Evolutionary conservation across 2,888 invertebrate genomes (phyloP).

Genomic region (Caradrina clavipalpis): DNA sequence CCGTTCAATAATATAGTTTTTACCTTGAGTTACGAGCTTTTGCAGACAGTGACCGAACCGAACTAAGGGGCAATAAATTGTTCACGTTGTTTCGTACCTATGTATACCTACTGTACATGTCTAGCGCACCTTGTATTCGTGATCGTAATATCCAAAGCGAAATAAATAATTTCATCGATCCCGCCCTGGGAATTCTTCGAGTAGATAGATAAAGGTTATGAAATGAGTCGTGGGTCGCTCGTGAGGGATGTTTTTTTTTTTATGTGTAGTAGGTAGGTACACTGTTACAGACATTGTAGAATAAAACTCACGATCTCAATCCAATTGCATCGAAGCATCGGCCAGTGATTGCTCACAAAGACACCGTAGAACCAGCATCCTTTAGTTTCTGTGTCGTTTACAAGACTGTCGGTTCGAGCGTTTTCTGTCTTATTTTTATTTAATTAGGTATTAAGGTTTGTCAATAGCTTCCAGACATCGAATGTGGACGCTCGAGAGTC

Average conservation of each 20-base stretch:
- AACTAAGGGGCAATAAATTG: constrained; percentile 52
- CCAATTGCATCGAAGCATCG: background rate
- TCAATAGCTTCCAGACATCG: too few species aligned
- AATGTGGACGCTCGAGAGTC: constrained; percentile 5
- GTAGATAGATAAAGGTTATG: constrained; percentile 68
- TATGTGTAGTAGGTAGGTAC: background rate
- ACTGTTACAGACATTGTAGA: constrained; percentile 11
- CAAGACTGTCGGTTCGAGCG: background rate
- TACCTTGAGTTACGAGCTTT: constrained; percentile 37
- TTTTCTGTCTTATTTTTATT: constrained; percentile 21
- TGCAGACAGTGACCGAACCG: constrained; percentile 32
- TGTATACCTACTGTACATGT: constrained; percentile 14
- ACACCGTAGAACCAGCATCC: background rate
- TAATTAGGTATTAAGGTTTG: too few species aligned
- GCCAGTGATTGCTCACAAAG: background rate
- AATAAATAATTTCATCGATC: constrained; percentile 67
- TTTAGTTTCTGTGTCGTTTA: background rate
- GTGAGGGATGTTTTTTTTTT: constrained; percentile 56
- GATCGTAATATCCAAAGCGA: constrained; percentile 60
- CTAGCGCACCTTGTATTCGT: constrained; percentile 57
- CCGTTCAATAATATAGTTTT: constrained; percentile 12
- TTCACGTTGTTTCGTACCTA: constrained; percentile 18
- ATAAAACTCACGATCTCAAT: background rate
- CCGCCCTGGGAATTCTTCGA: constrained; percentile 66
- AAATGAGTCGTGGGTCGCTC: constrained; percentile 66